Evolutionary conservation across 1,140 invertebrate genomes (phyloP), one percentile per base, ranked within the genome.

Genomic region (Lordiphosa collinella): DNA sequence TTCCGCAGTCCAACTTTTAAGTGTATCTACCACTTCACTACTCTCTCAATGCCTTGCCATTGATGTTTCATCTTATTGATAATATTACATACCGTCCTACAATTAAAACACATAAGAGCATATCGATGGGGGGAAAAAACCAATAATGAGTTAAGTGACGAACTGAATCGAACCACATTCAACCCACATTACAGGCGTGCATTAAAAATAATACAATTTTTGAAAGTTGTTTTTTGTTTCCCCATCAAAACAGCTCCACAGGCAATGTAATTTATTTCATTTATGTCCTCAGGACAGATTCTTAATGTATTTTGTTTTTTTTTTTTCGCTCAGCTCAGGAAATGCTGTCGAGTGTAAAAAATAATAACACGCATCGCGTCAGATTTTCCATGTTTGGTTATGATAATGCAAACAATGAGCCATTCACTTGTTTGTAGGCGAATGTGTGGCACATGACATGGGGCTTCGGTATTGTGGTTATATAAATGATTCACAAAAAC

Each of bases 141-240:
- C 41, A 55, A 67, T 63, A 78, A 82, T 72, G 67, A 76, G 67
- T 84, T 72, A 78, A 82, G 63, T 71, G 67, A 52, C 58, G 38
- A 60, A 57, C 48, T 50, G 62, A 59, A 71, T 71, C 40, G 62
- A 57, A 72, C 41, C 52, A 36, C 57, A 69, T 56, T 52, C 25
- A 37, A 51, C 43, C 40, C 46, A 56, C 37, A 50, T 66, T 56
- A 62, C 65, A 53, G 63, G 63, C 50, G 50, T 38, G 75, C 63
- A 80, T 82, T 80, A 70, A 78, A 78, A 62, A 62, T 71, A 53
- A 75, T 76, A 76, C 29, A 80, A 80, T 67, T 71, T 80, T 54
- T 58, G 53, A 71, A 56, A 66, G 67, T 70, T 58, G 56, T 56
- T 53, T 54, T 50, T 35, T 31, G 31, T 14, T 46, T 22, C 11